phyloP scores from a whole-genome alignment of 2,113 vertebrate species.

The Capra hircus region DNA sequence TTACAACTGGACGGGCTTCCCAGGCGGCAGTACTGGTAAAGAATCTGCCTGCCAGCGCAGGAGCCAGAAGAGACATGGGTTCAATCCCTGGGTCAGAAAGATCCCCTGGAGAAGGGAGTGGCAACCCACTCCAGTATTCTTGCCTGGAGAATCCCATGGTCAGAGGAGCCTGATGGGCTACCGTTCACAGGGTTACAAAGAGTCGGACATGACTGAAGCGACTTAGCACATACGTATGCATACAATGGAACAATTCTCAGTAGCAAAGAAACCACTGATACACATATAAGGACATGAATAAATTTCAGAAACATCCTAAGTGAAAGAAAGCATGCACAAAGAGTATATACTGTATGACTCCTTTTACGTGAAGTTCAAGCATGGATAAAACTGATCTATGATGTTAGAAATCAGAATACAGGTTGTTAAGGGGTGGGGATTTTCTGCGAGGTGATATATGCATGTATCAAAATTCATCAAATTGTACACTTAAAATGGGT shows the following conservation, averaged over 20 bases:
- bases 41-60: neutral
- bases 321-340: neutral
- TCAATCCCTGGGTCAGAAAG: neutral
- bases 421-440: neutral
- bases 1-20: neutral
- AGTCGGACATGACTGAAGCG: neutral
- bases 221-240: neutral
- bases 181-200: neutral
- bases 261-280: neutral
- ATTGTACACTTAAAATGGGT: neutral
- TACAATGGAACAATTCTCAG: neutral
- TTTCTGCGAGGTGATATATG: neutral
- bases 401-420: neutral
- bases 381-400: neutral
- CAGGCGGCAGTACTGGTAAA: neutral
- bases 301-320: neutral
- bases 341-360: neutral
- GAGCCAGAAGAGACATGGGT: neutral
- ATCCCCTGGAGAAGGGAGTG: neutral
- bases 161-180: neutral
- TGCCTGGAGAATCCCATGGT: neutral
- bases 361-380: neutral
- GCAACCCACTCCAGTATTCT: neutral
- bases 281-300: neutral
- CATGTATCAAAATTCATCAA: neutral